These are phyloP conservation scores for Xestia sexstrigata DNA, from an alignment of 2,888 invertebrate species.

Conservation along the genomic window DNA sequence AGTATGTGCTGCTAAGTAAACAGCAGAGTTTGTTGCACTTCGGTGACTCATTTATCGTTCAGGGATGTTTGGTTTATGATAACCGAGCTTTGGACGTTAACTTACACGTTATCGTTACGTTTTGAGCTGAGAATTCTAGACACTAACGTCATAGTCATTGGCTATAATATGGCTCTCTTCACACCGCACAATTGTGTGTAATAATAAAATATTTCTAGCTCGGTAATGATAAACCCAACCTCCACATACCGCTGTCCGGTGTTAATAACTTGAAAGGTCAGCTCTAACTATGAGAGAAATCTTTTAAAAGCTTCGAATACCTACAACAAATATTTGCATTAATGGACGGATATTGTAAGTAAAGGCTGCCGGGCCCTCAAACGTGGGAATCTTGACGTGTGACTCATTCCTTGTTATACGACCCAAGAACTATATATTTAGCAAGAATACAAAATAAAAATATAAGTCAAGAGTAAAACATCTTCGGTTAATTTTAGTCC, in stretches of 20 bases:
- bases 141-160: neutral
- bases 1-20: conserved; percentile 28
- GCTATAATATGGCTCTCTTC: neutral
- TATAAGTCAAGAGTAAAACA: conserved; percentile 22
- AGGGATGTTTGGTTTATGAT: conserved; percentile 62
- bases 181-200: conserved; percentile 10
- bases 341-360: conserved; percentile 65
- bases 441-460: conserved; percentile 52
- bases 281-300: conserved; percentile 45
- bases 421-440: conserved; percentile 55
- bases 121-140: conserved; percentile 4
- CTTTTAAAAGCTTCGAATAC: conserved; percentile 47
- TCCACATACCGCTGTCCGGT: conserved; percentile 26
- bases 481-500: conserved; percentile 57
- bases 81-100: conserved; percentile 43
- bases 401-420: conserved; percentile 58
- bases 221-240: conserved; percentile 30
- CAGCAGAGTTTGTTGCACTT: conserved; percentile 65
- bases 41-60: conserved; percentile 64
- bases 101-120: conserved; percentile 1
- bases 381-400: conserved; percentile 70
- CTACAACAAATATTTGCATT: conserved; percentile 60
- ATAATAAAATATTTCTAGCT: conserved; percentile 14
- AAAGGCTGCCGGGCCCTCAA: conserved; percentile 58
- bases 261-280: conserved; percentile 56